Percentiles rank a stretch among this genome's conserved stretches.
These are phyloP conservation scores for Nycticorax nycticorax DNA, from an alignment of 2,113 vertebrate species.

Conservation along the genomic window DNA sequence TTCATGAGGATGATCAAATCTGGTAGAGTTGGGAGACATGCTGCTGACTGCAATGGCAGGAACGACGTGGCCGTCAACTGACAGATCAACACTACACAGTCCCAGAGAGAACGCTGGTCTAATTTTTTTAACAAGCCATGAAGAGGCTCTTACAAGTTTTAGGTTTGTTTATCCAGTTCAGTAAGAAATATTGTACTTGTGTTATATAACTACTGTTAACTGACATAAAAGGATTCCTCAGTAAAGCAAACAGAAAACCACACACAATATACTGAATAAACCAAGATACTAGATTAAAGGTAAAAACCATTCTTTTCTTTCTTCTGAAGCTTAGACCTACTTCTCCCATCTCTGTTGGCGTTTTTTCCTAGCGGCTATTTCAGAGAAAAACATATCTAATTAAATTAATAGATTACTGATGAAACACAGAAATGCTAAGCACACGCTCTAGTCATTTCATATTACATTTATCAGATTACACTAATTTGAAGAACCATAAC, in stretches of 20 bases:
- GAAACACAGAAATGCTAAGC: not conserved
- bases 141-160: not conserved
- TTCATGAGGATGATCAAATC: not conserved
- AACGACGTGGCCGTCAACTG: not conserved
- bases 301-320: not conserved
- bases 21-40: fast-evolving
- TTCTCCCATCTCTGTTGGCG: not conserved
- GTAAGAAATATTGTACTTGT: not conserved
- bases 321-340: not conserved
- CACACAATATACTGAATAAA: not conserved
- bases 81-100: not conserved
- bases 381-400: not conserved
- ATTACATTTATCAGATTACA: not conserved
- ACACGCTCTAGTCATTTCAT: not conserved
- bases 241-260: not conserved
- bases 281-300: not conserved
- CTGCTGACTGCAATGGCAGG: not conserved
- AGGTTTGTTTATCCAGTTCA: not conserved
- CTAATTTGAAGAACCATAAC: not conserved
- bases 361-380: not conserved
- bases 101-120: not conserved
- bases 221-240: not conserved
- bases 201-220: not conserved
- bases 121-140: not conserved
- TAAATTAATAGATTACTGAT: not conserved